Conservation (phyloP, 2,797 vertebrate genomes). For the Micromesistius poutassou region DNA sequence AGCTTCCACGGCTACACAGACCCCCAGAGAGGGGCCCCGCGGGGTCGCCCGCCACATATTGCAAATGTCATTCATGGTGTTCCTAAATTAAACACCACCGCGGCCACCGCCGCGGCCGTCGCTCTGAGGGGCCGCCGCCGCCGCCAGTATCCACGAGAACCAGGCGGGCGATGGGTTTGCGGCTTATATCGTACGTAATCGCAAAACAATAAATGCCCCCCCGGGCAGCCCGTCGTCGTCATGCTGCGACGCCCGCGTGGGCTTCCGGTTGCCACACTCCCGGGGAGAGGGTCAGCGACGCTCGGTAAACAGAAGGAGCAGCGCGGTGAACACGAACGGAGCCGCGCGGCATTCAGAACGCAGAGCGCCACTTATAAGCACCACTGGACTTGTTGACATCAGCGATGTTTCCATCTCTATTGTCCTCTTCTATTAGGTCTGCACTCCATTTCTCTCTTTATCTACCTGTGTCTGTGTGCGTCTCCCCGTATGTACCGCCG, state of each 20-base stretch:
- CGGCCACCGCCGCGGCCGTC: not conserved
- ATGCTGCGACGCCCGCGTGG: not conserved
- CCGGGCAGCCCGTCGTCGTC: not conserved
- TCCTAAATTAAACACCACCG: conserved; percentile 11
- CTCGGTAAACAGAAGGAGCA: no score
- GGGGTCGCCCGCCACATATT: conserved; percentile 16
- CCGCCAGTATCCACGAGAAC: no score
- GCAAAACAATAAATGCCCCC: not conserved
- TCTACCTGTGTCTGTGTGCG: not conserved
- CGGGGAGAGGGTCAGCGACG: not conserved
- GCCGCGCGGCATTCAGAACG: no score
- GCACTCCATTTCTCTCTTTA: not conserved
- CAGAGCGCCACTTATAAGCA: no score
- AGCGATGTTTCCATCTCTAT: no score
- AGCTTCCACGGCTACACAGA: conserved; percentile 34
- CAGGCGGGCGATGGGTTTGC: no score
- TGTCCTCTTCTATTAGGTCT: not conserved
- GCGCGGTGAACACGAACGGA: no score
- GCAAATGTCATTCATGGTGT: conserved; percentile 29
- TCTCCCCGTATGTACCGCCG: not conserved
- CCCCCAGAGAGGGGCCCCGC: not conserved
- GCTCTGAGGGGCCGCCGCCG: not conserved
- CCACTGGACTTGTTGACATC: no score
- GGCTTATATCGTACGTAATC: no score
- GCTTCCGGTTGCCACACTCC: not conserved